A percentile compares a stretch with the other conserved stretches of the same genome.
phyloP scores from a whole-genome alignment of 92 coral and sea anemone species.

The Epizoanthus illoricatus region DNA sequence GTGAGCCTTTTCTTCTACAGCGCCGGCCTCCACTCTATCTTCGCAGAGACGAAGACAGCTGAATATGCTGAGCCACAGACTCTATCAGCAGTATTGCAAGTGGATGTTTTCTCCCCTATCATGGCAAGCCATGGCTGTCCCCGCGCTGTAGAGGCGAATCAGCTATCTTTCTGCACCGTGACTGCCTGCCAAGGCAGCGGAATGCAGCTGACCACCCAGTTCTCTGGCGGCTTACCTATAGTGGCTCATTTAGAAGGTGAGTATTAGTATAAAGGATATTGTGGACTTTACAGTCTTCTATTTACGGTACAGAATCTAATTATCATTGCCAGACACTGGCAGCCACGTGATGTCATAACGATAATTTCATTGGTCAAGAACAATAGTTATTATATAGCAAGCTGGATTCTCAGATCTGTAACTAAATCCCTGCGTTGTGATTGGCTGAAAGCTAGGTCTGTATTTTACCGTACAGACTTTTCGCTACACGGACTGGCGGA shows the following conservation, averaged over 20 bases:
- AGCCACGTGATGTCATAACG: no score
- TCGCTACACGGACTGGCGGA: no score
- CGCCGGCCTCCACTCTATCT: constrained; percentile 10
- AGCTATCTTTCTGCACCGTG: constrained; percentile 50
- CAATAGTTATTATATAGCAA: no score
- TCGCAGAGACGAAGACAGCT: constrained; percentile 22
- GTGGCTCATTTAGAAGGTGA: constrained; percentile 65
- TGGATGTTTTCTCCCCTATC: constrained; percentile 46
- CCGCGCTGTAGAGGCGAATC: constrained; percentile 49
- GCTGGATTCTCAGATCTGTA: no score
- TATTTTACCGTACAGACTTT: no score
- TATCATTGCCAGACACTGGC: no score
- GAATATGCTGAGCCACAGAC: constrained; percentile 25
- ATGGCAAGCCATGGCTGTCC: constrained; percentile 67
- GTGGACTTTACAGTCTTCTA: no score
- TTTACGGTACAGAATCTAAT: no score
- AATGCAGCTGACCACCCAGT: constrained; percentile 53
- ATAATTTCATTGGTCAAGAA: no score
- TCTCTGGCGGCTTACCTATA: constrained; percentile 49
- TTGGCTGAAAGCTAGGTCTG: no score
- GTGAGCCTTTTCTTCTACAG: constrained; percentile 19
- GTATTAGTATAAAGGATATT: constrained; percentile 10
- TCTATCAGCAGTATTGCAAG: constrained; percentile 34
- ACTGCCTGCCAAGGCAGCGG: constrained; percentile 52
- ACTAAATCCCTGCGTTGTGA: no score